Conservation (phyloP, 2,113 vertebrate species). For the Lasiurus borealis region DNA sequence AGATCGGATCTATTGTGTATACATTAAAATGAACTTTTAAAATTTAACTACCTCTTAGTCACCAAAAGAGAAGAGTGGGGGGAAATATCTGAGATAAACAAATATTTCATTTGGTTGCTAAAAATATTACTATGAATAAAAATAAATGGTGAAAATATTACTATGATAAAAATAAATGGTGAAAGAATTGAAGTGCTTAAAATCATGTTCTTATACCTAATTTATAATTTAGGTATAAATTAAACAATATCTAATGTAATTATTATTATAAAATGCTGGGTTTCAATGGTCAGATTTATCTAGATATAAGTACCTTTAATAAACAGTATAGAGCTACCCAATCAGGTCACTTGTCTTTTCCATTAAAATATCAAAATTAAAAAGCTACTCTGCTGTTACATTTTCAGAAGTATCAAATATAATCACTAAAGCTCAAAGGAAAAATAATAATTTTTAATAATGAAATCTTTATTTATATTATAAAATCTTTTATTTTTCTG, state of each 20-base stretch:
- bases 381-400: not conserved
- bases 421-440: conserved; percentile 16
- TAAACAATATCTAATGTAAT: not conserved
- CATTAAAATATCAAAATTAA: not conserved
- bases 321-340: not conserved
- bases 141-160: not conserved
- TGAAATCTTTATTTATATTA: not conserved
- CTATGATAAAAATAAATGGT: conserved; percentile 6
- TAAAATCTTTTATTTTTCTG: conserved; percentile 15
- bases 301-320: not conserved
- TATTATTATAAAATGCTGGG: not conserved
- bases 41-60: not conserved
- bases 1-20: not conserved
- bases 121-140: conserved; percentile 15
- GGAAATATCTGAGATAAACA: not conserved
- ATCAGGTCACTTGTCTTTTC: not conserved
- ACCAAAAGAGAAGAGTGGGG: not conserved
- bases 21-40: conserved; percentile 33
- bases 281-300: conserved; percentile 25
- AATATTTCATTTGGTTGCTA: not conserved
- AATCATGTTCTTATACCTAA: not conserved
- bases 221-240: not conserved
- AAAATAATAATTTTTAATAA: not conserved
- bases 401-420: not conserved
- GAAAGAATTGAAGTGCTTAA: not conserved